Evolutionary conservation across 2,113 vertebrate genomes (phyloP), one percentile per base, ranked within the genome.

Genomic region (Labeo rohita): DNA sequence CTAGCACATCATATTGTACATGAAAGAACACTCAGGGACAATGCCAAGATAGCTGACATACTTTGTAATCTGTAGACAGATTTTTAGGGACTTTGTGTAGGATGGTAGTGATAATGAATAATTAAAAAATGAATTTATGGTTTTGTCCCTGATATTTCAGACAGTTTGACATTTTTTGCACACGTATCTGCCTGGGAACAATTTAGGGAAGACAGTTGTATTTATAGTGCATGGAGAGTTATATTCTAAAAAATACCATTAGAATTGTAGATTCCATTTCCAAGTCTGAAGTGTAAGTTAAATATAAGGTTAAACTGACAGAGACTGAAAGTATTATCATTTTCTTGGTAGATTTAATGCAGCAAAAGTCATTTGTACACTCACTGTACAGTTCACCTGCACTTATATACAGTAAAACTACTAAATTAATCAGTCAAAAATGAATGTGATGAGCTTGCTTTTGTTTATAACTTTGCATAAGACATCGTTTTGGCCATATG

Each of bases 381-480:
- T 18, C 43, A 23, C 8, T 68, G 6, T 72, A 39, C 68, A 72
- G 43, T 7, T 43, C 36, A 45, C 39, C 39, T 9, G 16, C 18
- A 23, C 23, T 73, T 43, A 43, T 75, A n/a, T 12, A 76, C 47
- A 76, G 0, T 76, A 50, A 1, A 28, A 2, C n/a, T 50, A 52
- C 47, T 76, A 34, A 50, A 23, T 50, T 23, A 2, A 76, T 23
- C n/a, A 76, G 23, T 13, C 8, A 76, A 76, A 28, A 52, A 76
- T 52, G 2, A 76, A 76, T 76, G n/a, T 4, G 74, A 76, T 54
- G 74, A 34, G 49, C 13, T 52, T 1, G 16, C 70, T 15, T 82
- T 70, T 75, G 3, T 70, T 78, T 80, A 36, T 45, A 54, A 21
- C 28, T 39, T 56, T 84, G n/a, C 47, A 65, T 84, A 36, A 52